A percentile compares a stretch with the other conserved stretches of the same genome.
Evolutionary conservation across 2,797 vertebrate genomes (phyloP).

Genomic region (Corythornis leucogaster): DNA sequence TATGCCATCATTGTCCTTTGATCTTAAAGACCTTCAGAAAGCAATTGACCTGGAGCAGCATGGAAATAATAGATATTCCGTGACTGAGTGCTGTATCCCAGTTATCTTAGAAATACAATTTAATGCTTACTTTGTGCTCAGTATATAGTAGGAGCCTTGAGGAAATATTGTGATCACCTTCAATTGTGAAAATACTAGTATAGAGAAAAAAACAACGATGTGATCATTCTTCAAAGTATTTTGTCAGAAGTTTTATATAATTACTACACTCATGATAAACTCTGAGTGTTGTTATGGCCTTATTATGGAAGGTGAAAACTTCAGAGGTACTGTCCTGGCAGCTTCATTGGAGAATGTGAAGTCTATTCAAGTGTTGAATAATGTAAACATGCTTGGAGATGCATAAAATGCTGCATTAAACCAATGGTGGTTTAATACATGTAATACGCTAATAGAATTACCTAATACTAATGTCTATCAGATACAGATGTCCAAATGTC

Average conservation of each 20-base stretch:
- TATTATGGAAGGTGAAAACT: not conserved
- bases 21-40: not conserved
- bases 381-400: not conserved
- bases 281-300: not conserved
- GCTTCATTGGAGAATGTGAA: not conserved
- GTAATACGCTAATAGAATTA: not conserved
- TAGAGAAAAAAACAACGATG: not conserved
- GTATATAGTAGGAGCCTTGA: not conserved
- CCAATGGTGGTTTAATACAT: not conserved
- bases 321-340: not conserved
- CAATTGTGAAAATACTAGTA: not conserved
- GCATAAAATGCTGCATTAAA: not conserved
- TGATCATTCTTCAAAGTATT: not conserved
- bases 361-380: not conserved
- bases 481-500: not conserved
- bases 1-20: not conserved
- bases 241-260: not conserved
- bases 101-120: not conserved
- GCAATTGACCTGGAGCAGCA: not conserved
- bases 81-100: not conserved
- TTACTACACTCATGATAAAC: not conserved
- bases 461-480: not conserved
- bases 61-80: conserved; percentile 1
- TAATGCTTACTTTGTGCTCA: not conserved
- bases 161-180: not conserved